Conservation (phyloP, 1,140 invertebrate genomes). For the Matsumurasca onukii region DNA sequence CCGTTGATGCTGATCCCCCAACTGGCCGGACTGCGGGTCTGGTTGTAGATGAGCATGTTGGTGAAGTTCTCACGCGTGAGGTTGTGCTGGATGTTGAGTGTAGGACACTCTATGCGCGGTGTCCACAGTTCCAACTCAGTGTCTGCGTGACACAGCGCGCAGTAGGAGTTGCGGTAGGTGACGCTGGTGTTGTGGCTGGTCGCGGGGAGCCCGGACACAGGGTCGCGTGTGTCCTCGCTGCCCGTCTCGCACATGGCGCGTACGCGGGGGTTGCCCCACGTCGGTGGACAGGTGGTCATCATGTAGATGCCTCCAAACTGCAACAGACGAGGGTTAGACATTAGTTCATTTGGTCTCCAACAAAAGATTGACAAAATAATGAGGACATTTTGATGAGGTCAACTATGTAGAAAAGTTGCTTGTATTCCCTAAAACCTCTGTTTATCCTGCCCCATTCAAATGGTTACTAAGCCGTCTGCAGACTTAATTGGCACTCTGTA, state of each 20-base stretch:
- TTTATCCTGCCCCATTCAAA: too few species aligned
- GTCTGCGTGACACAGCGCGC: slow-evolving; percentile 56
- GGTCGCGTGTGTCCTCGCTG: slow-evolving; percentile 46
- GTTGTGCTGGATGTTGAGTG: slow-evolving; percentile 36
- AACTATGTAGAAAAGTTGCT: too few species aligned
- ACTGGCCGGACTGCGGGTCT: slow-evolving; percentile 12
- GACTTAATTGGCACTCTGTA: too few species aligned
- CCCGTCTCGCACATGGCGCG: slow-evolving; percentile 37
- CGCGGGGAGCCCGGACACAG: slow-evolving; percentile 50
- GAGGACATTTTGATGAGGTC: too few species aligned
- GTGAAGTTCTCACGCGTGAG: slow-evolving; percentile 34
- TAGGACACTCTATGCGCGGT: slow-evolving; percentile 50
- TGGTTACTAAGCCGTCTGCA: too few species aligned
- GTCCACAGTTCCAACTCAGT: slow-evolving; percentile 47
- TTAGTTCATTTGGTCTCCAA: too few species aligned
- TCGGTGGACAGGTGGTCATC: slow-evolving; percentile 48
- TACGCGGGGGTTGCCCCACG: slow-evolving; percentile 46
- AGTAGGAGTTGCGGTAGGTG: slow-evolving; percentile 58
- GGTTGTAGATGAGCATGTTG: slow-evolving; percentile 25
- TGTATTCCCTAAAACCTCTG: too few species aligned
- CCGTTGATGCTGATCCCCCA: slow-evolving; percentile 36
- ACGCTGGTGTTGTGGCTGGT: slow-evolving; percentile 49
- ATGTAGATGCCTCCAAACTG: slow-evolving; percentile 53
- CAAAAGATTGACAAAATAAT: too few species aligned
- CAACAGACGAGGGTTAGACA: too few species aligned